Evolutionary conservation across 2,888 invertebrate genomes (phyloP).

Genomic region (Napeogenes sylphis): DNA sequence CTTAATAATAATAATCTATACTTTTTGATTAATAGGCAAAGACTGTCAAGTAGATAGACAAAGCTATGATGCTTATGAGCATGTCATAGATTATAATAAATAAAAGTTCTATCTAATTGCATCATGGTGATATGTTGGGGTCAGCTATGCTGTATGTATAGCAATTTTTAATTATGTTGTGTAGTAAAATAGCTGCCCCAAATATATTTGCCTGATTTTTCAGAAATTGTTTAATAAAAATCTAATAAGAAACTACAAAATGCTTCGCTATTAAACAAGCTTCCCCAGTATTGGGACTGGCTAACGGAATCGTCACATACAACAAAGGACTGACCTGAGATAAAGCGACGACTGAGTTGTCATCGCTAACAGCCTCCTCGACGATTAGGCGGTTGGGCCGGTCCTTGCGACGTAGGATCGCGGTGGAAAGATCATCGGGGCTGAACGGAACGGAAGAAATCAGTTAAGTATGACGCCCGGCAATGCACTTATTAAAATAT

Average conservation of each 20-base stretch:
- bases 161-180: no score
- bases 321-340: constrained; percentile 84
- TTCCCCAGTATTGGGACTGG: not conserved
- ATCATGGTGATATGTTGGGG: no score
- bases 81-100: no score
- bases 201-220: no score
- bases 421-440: constrained; percentile 96
- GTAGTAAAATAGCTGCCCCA: no score
- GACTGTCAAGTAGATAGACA: no score
- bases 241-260: not conserved
- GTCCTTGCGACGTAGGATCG: constrained; percentile 98
- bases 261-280: not conserved
- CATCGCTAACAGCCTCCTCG: constrained; percentile 98
- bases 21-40: no score
- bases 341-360: constrained; percentile 97
- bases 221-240: not conserved
- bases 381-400: constrained; percentile 98
- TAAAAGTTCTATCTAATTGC: no score
- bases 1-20: no score
- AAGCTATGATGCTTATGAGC: no score
- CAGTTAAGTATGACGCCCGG: constrained; percentile 22
- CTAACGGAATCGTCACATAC: not conserved
- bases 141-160: no score
- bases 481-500: not conserved
- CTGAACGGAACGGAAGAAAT: constrained; percentile 60